Conservation (phyloP, 2,113 vertebrate genomes). For the Jacana jacana region DNA sequence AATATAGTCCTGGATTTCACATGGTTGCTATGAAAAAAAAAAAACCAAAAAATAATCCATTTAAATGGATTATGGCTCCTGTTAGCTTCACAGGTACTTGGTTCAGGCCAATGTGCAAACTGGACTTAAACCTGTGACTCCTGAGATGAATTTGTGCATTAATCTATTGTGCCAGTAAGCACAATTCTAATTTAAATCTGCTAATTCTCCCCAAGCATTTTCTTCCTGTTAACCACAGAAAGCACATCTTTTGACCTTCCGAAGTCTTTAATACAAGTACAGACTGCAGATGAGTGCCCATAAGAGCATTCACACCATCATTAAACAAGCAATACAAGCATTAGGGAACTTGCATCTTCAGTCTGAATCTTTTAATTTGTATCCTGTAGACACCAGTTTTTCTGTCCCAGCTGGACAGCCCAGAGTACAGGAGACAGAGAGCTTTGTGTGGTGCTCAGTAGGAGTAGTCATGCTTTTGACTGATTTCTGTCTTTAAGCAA, state of each 20-base stretch:
- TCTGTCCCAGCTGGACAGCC: not conserved
- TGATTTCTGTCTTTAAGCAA: not conserved
- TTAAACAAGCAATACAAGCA: not conserved
- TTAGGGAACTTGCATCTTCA: not conserved
- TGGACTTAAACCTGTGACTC: not conserved
- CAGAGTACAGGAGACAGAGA: not conserved
- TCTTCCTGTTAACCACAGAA: not conserved
- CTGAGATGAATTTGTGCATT: not conserved
- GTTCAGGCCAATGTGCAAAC: not conserved
- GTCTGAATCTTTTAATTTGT: not conserved
- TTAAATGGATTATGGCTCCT: too few relatives aligned
- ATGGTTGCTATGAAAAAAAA: not conserved
- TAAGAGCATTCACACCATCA: not conserved
- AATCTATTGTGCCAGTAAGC: not conserved
- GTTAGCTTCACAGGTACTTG: not conserved
- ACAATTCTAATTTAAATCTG: not conserved
- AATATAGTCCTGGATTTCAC: not conserved
- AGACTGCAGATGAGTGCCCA: not conserved
- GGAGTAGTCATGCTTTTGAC: not conserved
- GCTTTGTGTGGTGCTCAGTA: not conserved
- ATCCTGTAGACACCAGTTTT: not conserved
- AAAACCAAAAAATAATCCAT: not conserved
- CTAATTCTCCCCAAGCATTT: not conserved
- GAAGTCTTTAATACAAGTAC: not conserved
- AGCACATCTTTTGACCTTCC: not conserved